A percentile compares a stretch with the other conserved stretches of the same genome.
Conservation (phyloP, 2,888 invertebrate species). For the Chymomyza caudatula region DNA sequence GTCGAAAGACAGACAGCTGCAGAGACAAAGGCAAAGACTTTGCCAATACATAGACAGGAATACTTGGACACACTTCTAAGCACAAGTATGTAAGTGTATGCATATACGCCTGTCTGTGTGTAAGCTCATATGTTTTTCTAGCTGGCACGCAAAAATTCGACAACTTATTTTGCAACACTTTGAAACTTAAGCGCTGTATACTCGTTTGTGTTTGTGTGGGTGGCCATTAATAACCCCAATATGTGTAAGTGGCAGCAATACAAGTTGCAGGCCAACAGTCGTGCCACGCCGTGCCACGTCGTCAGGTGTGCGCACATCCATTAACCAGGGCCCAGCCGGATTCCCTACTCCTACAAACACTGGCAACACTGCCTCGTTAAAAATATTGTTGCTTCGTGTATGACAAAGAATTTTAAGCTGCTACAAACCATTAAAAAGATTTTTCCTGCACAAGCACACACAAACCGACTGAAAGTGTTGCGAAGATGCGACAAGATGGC, state of each 20-base stretch:
- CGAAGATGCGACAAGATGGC: constrained; percentile 18
- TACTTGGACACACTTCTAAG: constrained; percentile 26
- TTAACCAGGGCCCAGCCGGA: not conserved
- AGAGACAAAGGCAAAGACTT: constrained; percentile 25
- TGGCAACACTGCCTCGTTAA: not conserved
- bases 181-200: not conserved
- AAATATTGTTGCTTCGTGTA: not conserved
- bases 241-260: constrained; percentile 50
- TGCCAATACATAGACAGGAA: constrained; percentile 50
- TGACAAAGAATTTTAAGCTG: constrained; percentile 53
- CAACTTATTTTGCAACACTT: constrained; percentile 40
- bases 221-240: constrained; percentile 65
- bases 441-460: constrained; percentile 30
- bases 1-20: constrained; percentile 16
- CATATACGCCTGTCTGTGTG: constrained; percentile 26
- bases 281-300: not conserved
- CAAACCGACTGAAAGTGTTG: constrained; percentile 3
- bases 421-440: constrained; percentile 41
- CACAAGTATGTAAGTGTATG: constrained; percentile 11
- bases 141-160: constrained; percentile 49
- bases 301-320: not conserved
- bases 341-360: not conserved
- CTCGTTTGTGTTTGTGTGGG: constrained; percentile 12
- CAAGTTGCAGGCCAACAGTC: not conserved
- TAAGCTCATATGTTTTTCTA: constrained; percentile 34